Evolutionary conservation across 2,113 vertebrate genomes (phyloP).

Genomic region (Psittacara wagleri): DNA sequence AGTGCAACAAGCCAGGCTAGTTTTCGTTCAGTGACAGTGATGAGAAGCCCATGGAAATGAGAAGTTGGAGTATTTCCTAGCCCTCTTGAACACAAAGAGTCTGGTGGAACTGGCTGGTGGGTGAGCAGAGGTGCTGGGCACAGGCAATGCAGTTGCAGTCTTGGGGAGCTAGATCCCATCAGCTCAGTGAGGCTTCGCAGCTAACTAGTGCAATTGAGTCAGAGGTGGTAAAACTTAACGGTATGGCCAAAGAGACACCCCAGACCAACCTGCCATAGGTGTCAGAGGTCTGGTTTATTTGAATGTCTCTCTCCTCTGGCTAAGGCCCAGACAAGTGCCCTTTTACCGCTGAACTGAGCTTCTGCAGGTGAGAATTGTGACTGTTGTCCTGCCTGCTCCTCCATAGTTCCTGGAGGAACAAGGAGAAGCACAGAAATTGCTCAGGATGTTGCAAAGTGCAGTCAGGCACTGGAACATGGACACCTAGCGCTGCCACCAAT

Average conservation of each 20-base stretch:
- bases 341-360: background rate
- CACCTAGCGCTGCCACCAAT: accelerated
- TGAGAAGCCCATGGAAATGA: background rate
- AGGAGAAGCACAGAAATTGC: background rate
- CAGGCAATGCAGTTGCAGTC: background rate
- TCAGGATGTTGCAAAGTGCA: background rate
- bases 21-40: background rate
- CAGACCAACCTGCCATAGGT: background rate
- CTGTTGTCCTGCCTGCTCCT: background rate
- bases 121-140: background rate
- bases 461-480: background rate
- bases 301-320: background rate
- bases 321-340: background rate
- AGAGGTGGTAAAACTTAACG: background rate
- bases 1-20: background rate
- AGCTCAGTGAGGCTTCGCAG: background rate
- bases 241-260: background rate
- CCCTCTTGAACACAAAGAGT: background rate
- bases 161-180: background rate
- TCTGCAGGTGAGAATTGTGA: background rate
- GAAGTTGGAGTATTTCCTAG: background rate
- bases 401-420: background rate
- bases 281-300: background rate
- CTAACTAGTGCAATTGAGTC: background rate
- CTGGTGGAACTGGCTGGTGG: background rate